Conservation (phyloP, 2,113 vertebrate genomes). For the Microtus pennsylvanicus region DNA sequence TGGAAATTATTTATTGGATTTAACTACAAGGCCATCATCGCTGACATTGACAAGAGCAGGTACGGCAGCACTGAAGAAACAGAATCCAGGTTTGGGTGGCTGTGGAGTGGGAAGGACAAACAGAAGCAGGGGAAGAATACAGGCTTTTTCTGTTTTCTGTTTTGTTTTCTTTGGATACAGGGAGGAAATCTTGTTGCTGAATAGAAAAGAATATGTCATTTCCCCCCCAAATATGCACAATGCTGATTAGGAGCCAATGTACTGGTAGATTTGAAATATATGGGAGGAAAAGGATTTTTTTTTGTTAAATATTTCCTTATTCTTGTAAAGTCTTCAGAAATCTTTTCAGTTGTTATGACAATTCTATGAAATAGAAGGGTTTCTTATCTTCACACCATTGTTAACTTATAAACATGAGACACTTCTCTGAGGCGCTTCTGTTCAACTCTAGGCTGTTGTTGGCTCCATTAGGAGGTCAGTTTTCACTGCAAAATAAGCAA, state of each 20-base stretch:
- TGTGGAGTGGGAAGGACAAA: slow-evolving; percentile 64
- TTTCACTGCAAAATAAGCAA: background rate
- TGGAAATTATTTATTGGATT: slow-evolving; percentile 84
- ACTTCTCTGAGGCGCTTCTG: background rate
- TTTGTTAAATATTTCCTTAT: background rate
- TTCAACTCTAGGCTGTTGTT: background rate
- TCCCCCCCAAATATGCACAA: background rate
- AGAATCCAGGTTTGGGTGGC: slow-evolving; percentile 67
- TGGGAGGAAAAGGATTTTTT: background rate
- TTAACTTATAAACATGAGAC: background rate
- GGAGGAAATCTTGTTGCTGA: background rate
- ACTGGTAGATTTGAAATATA: background rate
- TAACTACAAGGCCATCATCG: slow-evolving; percentile 82
- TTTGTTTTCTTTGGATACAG: background rate
- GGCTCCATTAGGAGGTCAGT: background rate
- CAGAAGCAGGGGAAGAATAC: background rate
- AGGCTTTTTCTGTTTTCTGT: background rate
- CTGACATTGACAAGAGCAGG: slow-evolving; percentile 81
- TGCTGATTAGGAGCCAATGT: slow-evolving; percentile 8
- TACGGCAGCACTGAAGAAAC: slow-evolving; percentile 59
- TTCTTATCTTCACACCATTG: background rate
- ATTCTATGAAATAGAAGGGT: background rate
- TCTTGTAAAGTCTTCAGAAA: background rate
- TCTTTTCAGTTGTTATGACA: background rate
- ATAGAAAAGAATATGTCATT: background rate